Conservation (phyloP, 2,888 invertebrate genomes). For the Leptopilina myrica region DNA sequence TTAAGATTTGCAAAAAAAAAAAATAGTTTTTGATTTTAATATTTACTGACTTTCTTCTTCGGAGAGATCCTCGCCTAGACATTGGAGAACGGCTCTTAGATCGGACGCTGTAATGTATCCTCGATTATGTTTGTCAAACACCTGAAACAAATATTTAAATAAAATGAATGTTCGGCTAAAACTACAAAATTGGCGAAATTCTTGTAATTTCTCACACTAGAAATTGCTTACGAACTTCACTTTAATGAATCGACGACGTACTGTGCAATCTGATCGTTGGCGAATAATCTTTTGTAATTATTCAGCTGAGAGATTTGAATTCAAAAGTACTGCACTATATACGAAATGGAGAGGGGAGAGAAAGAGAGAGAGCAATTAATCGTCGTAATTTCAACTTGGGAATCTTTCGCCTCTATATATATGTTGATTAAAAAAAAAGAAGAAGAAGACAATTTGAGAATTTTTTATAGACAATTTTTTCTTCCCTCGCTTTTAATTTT, state of each 20-base stretch:
- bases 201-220: neutral
- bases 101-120: conserved; percentile 95
- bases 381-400: neutral
- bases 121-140: conserved; percentile 93
- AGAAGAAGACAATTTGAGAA: neutral
- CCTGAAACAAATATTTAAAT: conserved; percentile 70
- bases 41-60: conserved; percentile 90
- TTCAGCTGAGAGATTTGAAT: conserved; percentile 30
- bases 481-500: neutral
- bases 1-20: neutral
- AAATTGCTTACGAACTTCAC: neutral
- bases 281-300: conserved; percentile 39
- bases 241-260: conserved; percentile 21
- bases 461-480: conserved; percentile 4
- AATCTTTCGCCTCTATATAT: neutral
- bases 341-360: neutral
- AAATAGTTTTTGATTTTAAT: neutral
- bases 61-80: conserved; percentile 91
- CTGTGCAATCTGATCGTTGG: conserved; percentile 5
- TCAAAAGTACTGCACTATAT: neutral
- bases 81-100: conserved; percentile 90
- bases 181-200: neutral
- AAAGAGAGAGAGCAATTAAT: conserved; percentile 24
- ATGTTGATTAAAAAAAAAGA: neutral
- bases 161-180: conserved; percentile 6